phyloP scores from a whole-genome alignment of 2,797 vertebrate species.

The Orestias chungarensis region DNA sequence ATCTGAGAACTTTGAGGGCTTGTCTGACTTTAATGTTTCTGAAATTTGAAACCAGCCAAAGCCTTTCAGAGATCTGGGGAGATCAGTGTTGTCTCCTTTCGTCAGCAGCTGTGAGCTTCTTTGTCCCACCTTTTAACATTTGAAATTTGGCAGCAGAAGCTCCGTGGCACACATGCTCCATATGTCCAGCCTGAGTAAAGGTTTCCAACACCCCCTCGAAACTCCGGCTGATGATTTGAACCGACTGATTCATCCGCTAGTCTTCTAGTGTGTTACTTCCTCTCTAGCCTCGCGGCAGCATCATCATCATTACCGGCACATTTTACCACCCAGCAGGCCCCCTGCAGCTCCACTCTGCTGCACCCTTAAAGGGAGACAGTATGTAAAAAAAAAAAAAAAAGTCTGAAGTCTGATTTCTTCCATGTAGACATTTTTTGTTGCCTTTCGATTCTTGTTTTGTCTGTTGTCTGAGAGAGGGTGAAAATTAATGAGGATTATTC shows the following conservation, averaged over 20 bases:
- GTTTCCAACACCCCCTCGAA: background rate
- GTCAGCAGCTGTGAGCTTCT: background rate
- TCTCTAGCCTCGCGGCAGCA: background rate
- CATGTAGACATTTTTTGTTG: background rate
- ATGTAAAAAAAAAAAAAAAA: too few species aligned
- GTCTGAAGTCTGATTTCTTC: background rate
- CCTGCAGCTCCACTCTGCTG: conserved; percentile 34
- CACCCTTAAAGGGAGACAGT: too few species aligned
- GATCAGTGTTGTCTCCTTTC: background rate
- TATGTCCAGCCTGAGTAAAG: conserved; percentile 5
- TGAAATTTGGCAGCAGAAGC: background rate
- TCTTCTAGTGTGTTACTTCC: conserved; percentile 28
- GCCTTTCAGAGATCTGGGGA: background rate
- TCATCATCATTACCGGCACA: conserved; percentile 23
- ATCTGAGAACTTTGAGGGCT: background rate
- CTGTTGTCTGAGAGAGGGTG: conserved; percentile 7
- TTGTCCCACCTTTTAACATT: background rate
- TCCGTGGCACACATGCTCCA: background rate
- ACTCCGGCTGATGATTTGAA: conserved; percentile 17
- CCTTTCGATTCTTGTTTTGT: conserved; percentile 6
- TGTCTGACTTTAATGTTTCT: background rate
- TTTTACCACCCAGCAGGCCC: conserved; percentile 36
- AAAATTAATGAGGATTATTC: background rate
- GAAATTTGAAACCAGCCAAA: background rate
- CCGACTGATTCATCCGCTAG: conserved; percentile 41